Percentiles rank a stretch among this genome's conserved stretches.
Evolutionary conservation across 2,113 vertebrate genomes (phyloP).

Genomic region (Sylvilagus bachmani): DNA sequence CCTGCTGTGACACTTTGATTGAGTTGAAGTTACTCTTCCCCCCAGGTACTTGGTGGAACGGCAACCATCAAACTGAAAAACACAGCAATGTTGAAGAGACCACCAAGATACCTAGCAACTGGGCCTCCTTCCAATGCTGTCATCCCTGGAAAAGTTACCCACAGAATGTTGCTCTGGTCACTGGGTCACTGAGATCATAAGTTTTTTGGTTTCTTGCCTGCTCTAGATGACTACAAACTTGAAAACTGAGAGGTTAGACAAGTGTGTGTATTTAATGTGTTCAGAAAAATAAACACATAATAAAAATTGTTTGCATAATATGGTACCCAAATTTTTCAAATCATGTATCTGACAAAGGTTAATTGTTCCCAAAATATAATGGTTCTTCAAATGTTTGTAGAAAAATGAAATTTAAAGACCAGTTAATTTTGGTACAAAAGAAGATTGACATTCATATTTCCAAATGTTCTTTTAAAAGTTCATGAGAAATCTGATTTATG

Average conservation of each 20-base stretch:
- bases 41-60: not conserved
- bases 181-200: constrained; percentile 92
- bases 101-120: not conserved
- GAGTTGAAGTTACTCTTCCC: not conserved
- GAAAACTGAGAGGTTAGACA: constrained; percentile 10
- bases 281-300: constrained; percentile 1
- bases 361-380: not conserved
- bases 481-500: too few relatives aligned
- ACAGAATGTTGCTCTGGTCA: constrained; percentile 93
- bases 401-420: too few relatives aligned
- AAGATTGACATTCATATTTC: too few relatives aligned
- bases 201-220: constrained; percentile 93
- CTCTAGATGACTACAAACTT: constrained; percentile 92
- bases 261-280: not conserved
- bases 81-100: constrained; percentile 9
- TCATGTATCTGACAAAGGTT: not conserved
- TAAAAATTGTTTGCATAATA: not conserved
- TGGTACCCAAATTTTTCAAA: not conserved
- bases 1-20: not conserved
- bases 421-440: too few relatives aligned
- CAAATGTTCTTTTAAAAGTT: too few relatives aligned
- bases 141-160: constrained; percentile 83
- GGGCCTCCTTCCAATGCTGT: not conserved
- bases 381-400: too few relatives aligned
- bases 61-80: not conserved